Conservation (phyloP, 1,140 invertebrate genomes). For the Artemia franciscana region DNA sequence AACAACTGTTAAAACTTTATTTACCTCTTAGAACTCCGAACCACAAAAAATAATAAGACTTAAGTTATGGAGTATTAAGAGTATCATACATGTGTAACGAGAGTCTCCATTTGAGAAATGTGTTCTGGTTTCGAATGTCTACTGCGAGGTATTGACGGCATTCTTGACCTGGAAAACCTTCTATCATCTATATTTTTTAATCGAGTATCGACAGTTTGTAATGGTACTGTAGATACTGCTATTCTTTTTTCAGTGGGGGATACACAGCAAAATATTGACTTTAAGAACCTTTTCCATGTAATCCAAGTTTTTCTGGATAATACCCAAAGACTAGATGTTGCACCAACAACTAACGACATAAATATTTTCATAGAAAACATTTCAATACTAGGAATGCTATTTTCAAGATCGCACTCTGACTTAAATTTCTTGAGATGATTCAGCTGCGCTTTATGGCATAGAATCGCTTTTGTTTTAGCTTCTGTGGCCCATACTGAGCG, state of each 20-base stretch:
- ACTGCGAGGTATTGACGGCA: background rate
- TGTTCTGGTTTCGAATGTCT: background rate
- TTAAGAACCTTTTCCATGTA: slow-evolving; percentile 36
- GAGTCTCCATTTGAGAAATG: background rate
- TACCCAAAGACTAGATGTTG: slow-evolving; percentile 35
- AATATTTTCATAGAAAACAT: slow-evolving; percentile 33
- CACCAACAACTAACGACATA: slow-evolving; percentile 29
- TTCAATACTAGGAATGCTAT: slow-evolving; percentile 27
- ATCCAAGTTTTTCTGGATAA: slow-evolving; percentile 33
- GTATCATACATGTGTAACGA: background rate
- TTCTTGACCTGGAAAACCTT: background rate
- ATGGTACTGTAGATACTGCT: background rate
- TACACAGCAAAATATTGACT: background rate
- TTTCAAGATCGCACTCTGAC: slow-evolving; percentile 17
- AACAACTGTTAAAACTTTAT: no score
- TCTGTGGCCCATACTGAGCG: slow-evolving; percentile 26
- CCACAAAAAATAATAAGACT: no score
- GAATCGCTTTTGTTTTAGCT: slow-evolving; percentile 23
- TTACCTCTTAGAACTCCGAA: no score
- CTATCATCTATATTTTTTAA: background rate
- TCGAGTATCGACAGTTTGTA: background rate
- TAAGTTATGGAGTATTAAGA: no score
- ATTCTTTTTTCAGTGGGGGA: background rate
- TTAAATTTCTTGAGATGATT: slow-evolving; percentile 5
- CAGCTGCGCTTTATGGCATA: slow-evolving; percentile 26